phyloP scores from a whole-genome alignment of 2,888 invertebrate species.

The Mesochorus sp. region DNA sequence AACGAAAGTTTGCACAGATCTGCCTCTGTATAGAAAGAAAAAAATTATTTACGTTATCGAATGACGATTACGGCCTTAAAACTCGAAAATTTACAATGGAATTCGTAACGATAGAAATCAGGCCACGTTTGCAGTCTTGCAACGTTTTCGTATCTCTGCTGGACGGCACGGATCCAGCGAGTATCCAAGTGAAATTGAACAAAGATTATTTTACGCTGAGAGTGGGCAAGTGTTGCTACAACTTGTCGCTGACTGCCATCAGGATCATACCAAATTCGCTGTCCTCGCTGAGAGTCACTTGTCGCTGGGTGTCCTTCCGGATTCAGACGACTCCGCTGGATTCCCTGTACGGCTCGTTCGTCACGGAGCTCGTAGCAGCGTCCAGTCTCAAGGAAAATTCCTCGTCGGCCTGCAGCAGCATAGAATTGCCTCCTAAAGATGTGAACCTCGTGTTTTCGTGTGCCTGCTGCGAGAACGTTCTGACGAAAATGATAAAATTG shows the following conservation, averaged over 20 bases:
- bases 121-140: conserved; percentile 76
- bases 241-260: conserved; percentile 67
- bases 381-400: conserved; percentile 35
- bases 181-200: conserved; percentile 70
- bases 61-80: conserved; percentile 1
- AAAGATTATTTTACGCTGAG: conserved; percentile 71
- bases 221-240: conserved; percentile 67
- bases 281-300: conserved; percentile 72
- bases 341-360: conserved; percentile 74
- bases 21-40: background rate
- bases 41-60: background rate
- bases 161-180: conserved; percentile 62
- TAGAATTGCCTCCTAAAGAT: conserved; percentile 66
- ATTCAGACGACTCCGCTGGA: conserved; percentile 73
- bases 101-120: conserved; percentile 75
- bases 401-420: conserved; percentile 41
- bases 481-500: conserved; percentile 71
- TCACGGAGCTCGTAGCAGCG: conserved; percentile 71
- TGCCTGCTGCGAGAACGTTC: conserved; percentile 72
- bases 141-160: conserved; percentile 74
- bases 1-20: conserved; percentile 7
- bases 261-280: conserved; percentile 75
- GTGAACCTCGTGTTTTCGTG: conserved; percentile 69
- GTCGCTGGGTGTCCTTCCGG: conserved; percentile 77
- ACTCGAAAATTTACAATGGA: conserved; percentile 57